These are phyloP conservation scores for Denticeps clupeoides DNA, from an alignment of 2,797 vertebrate species.

Conservation along the genomic window DNA sequence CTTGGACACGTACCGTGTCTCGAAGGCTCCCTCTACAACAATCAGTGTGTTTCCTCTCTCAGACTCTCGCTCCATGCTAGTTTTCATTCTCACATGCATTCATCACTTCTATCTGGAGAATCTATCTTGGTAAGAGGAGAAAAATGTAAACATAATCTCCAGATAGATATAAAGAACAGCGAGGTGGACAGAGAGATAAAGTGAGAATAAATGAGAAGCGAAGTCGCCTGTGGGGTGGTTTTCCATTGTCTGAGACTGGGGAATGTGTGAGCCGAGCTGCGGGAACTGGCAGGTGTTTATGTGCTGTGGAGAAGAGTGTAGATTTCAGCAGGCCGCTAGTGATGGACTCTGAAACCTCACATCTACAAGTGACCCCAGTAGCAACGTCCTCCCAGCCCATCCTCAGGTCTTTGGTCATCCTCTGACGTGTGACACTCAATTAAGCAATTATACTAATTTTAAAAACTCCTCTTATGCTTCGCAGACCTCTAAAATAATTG, in stretches of 20 bases:
- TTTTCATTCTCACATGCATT: neutral
- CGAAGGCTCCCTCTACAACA: slow-evolving; percentile 4
- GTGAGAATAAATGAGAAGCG: neutral
- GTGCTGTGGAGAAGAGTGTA: slow-evolving; percentile 4
- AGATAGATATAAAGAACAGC: neutral
- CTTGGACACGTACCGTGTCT: slow-evolving; percentile 14
- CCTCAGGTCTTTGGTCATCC: slow-evolving; percentile 11
- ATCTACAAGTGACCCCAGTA: slow-evolving; percentile 3
- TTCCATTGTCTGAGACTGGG: slow-evolving; percentile 9
- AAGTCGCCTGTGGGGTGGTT: neutral
- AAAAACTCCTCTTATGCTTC: too few species aligned
- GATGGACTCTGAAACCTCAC: neutral
- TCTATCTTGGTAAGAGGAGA: neutral
- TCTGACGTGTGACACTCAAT: slow-evolving; percentile 8
- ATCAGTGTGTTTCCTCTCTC: slow-evolving; percentile 15
- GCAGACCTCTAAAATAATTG: too few species aligned
- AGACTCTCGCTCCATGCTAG: neutral
- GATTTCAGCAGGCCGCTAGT: slow-evolving; percentile 10
- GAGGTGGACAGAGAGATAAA: neutral
- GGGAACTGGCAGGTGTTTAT: slow-evolving; percentile 22
- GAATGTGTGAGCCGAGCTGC: slow-evolving; percentile 7
- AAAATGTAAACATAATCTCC: too few species aligned
- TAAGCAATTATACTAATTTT: too few species aligned
- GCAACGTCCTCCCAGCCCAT: neutral
- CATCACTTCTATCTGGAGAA: slow-evolving; percentile 10